Evolutionary conservation across 2,113 vertebrate genomes (phyloP).

Genomic region (Phasianus colchicus): DNA sequence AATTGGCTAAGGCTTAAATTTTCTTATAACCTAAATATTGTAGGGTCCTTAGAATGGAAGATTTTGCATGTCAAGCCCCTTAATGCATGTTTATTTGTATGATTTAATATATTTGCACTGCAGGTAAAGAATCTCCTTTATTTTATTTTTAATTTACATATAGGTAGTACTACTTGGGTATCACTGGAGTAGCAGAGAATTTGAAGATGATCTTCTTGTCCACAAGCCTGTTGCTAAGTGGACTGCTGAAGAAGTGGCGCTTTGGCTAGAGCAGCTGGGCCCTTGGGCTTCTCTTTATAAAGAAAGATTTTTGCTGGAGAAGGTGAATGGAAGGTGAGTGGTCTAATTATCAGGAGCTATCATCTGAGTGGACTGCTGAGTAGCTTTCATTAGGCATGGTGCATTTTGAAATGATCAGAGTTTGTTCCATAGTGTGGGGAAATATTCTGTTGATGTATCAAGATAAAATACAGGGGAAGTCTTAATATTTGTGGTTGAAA

Average conservation of each 20-base stretch:
- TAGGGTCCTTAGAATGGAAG: background rate
- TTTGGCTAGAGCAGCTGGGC: slow-evolving; percentile 91
- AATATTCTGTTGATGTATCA: background rate
- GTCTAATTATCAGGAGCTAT: background rate
- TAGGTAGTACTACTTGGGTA: slow-evolving; percentile 92
- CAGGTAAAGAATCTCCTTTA: background rate
- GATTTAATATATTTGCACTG: background rate
- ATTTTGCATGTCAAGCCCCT: background rate
- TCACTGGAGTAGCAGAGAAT: slow-evolving; percentile 89
- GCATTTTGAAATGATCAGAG: background rate
- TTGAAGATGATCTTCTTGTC: slow-evolving; percentile 86
- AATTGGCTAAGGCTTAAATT: background rate
- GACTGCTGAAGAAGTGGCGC: slow-evolving; percentile 88
- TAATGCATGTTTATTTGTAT: background rate
- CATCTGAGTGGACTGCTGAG: background rate
- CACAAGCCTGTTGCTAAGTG: slow-evolving; percentile 89
- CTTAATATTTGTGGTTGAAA: background rate
- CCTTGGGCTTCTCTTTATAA: slow-evolving; percentile 91
- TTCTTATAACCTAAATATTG: background rate
- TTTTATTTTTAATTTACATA: background rate
- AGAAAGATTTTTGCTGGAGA: slow-evolving; percentile 86
- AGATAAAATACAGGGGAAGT: background rate
- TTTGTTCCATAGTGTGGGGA: background rate
- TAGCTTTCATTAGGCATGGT: background rate
- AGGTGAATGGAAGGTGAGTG: slow-evolving; percentile 92